Conservation (phyloP, 2,113 vertebrate genomes). For the Myiozetetes cayanensis region DNA sequence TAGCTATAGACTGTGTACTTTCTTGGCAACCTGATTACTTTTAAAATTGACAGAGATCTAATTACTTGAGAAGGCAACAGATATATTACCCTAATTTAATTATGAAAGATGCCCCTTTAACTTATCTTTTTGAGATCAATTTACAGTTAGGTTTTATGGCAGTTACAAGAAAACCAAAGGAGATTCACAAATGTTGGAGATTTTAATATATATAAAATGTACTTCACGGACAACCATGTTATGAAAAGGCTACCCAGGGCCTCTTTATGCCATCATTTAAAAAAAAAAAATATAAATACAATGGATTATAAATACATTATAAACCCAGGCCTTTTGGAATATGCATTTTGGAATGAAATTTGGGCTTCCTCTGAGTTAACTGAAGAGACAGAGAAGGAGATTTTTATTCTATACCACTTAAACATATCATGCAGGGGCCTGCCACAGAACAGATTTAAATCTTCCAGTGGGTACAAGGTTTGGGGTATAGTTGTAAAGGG, state of each 20-base stretch:
- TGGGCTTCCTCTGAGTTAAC: neutral
- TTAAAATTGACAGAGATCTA: neutral
- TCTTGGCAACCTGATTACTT: conserved; percentile 11
- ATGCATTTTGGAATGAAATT: neutral
- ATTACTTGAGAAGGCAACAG: neutral
- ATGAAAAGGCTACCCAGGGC: neutral
- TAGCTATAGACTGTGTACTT: neutral
- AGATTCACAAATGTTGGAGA: neutral
- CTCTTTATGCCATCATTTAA: fast-evolving
- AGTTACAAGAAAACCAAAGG: neutral
- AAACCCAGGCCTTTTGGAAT: neutral
- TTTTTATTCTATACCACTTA: neutral
- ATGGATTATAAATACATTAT: neutral
- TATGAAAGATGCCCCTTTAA: neutral
- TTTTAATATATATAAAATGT: neutral
- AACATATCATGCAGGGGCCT: neutral
- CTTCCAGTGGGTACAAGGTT: neutral
- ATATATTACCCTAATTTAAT: conserved; percentile 13
- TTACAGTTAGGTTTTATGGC: neutral
- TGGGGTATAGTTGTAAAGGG: neutral
- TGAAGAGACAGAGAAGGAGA: neutral
- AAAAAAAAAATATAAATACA: neutral
- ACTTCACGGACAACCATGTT: neutral
- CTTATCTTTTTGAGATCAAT: neutral
- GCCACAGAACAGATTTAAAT: neutral